These are phyloP conservation scores for Amphiprion clarkii DNA, from an alignment of 2,797 vertebrate genomes.

Conservation along the genomic window DNA sequence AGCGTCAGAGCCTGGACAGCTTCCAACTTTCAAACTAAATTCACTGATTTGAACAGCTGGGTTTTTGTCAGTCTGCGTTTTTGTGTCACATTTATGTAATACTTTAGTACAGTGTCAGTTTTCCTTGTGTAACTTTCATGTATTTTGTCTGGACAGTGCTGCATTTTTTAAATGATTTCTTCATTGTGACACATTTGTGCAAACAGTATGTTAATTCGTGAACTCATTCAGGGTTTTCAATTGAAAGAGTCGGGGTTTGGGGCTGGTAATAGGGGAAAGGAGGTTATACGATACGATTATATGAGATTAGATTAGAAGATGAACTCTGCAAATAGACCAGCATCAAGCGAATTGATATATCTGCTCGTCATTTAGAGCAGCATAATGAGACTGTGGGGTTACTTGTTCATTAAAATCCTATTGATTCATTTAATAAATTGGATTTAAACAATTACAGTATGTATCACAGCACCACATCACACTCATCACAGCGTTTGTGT, in stretches of 20 bases:
- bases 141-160: not conserved
- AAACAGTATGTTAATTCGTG: conserved; percentile 10
- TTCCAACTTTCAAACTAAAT: conserved; percentile 1
- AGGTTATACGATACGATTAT: conserved; percentile 27
- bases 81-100: not conserved
- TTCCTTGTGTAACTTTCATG: not conserved
- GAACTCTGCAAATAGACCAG: conserved; percentile 28
- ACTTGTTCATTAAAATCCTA: conserved; percentile 58
- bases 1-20: not conserved
- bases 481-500: conserved; percentile 41
- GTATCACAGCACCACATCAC: conserved; percentile 36
- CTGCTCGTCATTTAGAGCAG: conserved; percentile 41
- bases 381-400: conserved; percentile 38
- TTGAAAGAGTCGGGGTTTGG: not conserved
- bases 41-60: not conserved
- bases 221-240: conserved; percentile 26
- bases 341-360: conserved; percentile 46
- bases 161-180: not conserved
- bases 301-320: conserved; percentile 42
- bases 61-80: not conserved
- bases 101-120: not conserved
- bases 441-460: conserved; percentile 55
- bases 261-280: conserved; percentile 2
- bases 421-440: conserved; percentile 62
- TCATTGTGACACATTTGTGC: conserved; percentile 3